Conservation (phyloP, 2,113 vertebrate genomes). For the Oxyruncus cristatus region DNA sequence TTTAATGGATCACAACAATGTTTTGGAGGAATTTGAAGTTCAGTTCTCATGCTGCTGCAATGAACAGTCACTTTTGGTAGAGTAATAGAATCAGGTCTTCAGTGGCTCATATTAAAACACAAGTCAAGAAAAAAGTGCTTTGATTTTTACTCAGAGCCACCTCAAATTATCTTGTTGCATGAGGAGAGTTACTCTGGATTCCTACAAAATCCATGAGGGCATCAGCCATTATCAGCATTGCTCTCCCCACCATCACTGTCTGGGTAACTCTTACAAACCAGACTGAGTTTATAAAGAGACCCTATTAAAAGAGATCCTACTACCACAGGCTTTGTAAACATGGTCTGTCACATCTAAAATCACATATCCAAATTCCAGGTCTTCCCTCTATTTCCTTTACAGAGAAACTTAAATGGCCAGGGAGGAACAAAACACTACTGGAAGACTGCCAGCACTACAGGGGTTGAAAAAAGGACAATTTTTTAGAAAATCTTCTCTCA, state of each 20-base stretch:
- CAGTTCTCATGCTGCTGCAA: background rate
- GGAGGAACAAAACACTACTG: background rate
- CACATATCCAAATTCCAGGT: background rate
- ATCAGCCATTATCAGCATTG: background rate
- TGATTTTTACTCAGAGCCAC: background rate
- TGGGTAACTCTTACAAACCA: background rate
- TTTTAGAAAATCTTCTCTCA: background rate
- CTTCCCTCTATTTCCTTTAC: background rate
- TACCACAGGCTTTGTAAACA: background rate
- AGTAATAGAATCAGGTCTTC: background rate
- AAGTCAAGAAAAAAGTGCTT: background rate
- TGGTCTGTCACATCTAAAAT: background rate
- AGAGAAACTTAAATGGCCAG: background rate
- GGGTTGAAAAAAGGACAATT: background rate
- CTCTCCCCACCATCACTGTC: background rate
- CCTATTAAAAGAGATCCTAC: background rate
- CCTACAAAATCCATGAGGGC: too few species aligned
- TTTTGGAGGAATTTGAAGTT: background rate
- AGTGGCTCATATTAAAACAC: background rate
- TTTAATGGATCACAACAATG: background rate
- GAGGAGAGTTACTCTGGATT: background rate
- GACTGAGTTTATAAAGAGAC: background rate
- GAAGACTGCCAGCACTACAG: background rate
- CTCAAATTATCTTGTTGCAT: background rate
- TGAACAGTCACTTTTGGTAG: background rate